Base-by-base conservation (phyloP, 2,113 vertebrate genomes). In the Spheniscus mendiculus region DNA sequence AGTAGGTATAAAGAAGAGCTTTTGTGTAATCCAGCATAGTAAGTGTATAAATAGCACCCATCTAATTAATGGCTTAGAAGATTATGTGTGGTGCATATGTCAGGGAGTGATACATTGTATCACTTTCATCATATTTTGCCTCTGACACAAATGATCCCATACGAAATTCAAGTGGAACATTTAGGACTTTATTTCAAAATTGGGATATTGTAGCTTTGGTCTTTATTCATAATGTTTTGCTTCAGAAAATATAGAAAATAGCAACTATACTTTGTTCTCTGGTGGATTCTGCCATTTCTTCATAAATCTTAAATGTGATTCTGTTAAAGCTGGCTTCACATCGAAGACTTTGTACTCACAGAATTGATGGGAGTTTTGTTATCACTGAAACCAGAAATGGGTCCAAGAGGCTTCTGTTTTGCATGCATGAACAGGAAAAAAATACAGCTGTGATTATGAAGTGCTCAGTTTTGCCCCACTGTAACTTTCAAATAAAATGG, bases 51-150 rank as follows among this genome's bases (percentile, higher is more conserved):
- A 96, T 94, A 96, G 83, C 11, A 3, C 25, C 22, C 44, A 53
- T 74, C 81, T 97, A 50, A 82, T 93, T 96, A 96, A 59, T 55
- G 65, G 94, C 36, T 96, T 90, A 95, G 70, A 29, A 66, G 74
- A 23, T 91, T 88, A 71, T 27, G 13, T 70, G 12, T 84, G 25
- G 83, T 59, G 58, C 49, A 3, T 61, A 49, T 52, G 74, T 87
- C 36, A 72, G 47, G 49, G 45, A 12, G 3, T 76, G 50, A 66
- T 87, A 16, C 14, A 13, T n/a, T 71, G 11, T 49, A n/a, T 91
- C 2, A 10, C 62, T 62, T 71, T 76, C 10, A 13, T 87, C 21
- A 23, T 72, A 45, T 58, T 96, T 90, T 95, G 52, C 19, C 8
- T 67, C 20, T 66, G 45, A 78, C 14, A 81, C 42, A 82, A 74